Evolutionary conservation across 2,888 invertebrate species (phyloP).

Genomic region (Polia nebulosa): DNA sequence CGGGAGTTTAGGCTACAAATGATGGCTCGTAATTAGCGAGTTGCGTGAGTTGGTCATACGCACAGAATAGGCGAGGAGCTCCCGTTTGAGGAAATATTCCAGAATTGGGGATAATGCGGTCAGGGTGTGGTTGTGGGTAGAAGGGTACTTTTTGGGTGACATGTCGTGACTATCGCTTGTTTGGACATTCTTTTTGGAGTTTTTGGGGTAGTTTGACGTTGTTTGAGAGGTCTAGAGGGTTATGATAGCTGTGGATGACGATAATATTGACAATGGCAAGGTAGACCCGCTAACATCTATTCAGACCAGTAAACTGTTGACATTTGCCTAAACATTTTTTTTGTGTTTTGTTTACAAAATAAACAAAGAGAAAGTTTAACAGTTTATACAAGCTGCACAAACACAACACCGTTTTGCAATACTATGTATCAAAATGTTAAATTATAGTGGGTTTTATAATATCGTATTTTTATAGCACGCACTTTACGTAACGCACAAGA

Average conservation of each 20-base stretch:
- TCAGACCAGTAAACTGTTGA: too few species aligned
- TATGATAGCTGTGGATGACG: background rate
- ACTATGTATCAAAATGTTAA: constrained; percentile 9
- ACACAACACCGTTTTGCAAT: constrained; percentile 27
- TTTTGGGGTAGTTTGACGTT: background rate
- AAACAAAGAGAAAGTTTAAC: background rate
- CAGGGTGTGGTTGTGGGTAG: constrained; percentile 31
- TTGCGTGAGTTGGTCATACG: constrained; percentile 66
- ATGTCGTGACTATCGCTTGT: constrained; percentile 31
- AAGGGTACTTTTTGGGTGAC: constrained; percentile 42
- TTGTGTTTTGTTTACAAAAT: background rate
- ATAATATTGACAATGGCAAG: background rate
- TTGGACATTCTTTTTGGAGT: constrained; percentile 24
- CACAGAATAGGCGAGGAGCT: constrained; percentile 57
- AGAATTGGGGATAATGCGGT: constrained; percentile 60
- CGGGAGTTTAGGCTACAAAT: constrained; percentile 71
- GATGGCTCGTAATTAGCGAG: constrained; percentile 74
- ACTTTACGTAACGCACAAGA: constrained; percentile 34
- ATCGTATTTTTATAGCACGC: background rate
- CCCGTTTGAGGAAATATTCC: constrained; percentile 62
- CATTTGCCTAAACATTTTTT: background rate
- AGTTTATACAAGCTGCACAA: background rate
- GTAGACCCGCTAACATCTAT: background rate
- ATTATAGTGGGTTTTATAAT: constrained; percentile 12
- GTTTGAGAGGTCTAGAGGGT: background rate